phyloP scores from a whole-genome alignment of 2,888 invertebrate genomes.

The Brachyptera putata region DNA sequence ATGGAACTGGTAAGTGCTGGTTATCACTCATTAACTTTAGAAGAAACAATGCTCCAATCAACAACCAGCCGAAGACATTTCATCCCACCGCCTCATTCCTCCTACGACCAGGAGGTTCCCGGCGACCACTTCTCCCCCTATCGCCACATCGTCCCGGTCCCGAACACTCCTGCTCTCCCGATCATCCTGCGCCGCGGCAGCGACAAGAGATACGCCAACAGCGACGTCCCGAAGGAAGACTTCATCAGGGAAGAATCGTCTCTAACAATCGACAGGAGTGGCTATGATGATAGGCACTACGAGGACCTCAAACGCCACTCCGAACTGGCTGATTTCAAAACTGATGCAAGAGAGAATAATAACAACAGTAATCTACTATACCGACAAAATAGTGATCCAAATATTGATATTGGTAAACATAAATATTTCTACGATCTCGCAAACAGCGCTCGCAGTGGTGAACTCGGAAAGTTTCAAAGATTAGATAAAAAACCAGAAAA shows the following conservation, averaged over 20 bases:
- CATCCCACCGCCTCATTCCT: neutral
- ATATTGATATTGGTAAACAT: neutral
- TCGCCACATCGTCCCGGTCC: neutral
- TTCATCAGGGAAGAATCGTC: neutral
- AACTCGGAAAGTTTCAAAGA: neutral
- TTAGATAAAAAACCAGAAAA: neutral
- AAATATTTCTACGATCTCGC: neutral
- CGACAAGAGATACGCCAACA: neutral
- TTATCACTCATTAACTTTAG: neutral
- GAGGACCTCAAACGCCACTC: neutral
- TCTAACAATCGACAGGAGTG: neutral
- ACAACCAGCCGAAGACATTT: neutral
- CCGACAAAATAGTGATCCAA: neutral
- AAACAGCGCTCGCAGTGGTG: neutral
- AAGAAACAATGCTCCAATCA: neutral
- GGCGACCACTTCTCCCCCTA: neutral
- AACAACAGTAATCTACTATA: neutral
- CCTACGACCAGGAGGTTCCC: slow-evolving; percentile 5
- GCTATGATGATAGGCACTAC: neutral
- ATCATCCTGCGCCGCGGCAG: neutral
- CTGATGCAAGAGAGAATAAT: no score
- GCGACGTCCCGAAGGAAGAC: no score
- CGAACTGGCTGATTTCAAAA: neutral
- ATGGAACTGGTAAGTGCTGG: neutral
- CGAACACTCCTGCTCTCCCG: neutral